Evolutionary conservation across 2,113 vertebrate genomes (phyloP), one percentile per base, ranked within the genome.

Genomic region (Tamias sibiricus): DNA sequence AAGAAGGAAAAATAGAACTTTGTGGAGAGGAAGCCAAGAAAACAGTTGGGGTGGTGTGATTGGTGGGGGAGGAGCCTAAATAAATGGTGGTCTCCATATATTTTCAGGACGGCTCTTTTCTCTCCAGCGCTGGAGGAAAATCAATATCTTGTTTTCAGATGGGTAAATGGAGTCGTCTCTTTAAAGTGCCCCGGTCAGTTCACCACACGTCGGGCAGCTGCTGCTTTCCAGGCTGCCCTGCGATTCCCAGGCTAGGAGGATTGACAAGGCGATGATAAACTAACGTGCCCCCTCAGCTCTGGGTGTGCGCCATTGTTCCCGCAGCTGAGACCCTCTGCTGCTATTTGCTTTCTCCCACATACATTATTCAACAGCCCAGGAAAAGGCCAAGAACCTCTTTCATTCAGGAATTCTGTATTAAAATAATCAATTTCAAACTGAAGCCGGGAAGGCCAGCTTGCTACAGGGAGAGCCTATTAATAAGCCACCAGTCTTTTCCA

Each of bases 291-390:
- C 99, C 99, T 99, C 99, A 99, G 99, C 99, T 99, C 99, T 99
- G 99, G 99, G 99, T 99, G 97, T 99, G 97, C 98, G 96, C 99
- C 99, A 99, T 99, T 99, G 99, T 99, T 99, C 99, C 97, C 0
- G 98, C 98, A 99, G 99, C 99, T 99, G 99, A 99, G 99, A 99
- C 99, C 99, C 99, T 98, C 99, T 99, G 99, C 99, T 99, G 99
- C 99, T 99, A 99, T 99, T 99, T 99, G 99, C 99, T 99, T 99
- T 99, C 99, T 99, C 99, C 99, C 99, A 99, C 99, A 99, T 99
- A 98, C 99, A 99, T 99, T 99, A 99, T 99, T 99, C 99, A 99
- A 99, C 99, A 99, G 99, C 99, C 99, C 99, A 99, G 99, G 99
- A 99, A 99, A 99, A 99, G 99, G 99, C 99, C 99, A 99, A 99